Conservation (phyloP, 92 coral and sea anemone genomes). For the Blastomussa wellsi region DNA sequence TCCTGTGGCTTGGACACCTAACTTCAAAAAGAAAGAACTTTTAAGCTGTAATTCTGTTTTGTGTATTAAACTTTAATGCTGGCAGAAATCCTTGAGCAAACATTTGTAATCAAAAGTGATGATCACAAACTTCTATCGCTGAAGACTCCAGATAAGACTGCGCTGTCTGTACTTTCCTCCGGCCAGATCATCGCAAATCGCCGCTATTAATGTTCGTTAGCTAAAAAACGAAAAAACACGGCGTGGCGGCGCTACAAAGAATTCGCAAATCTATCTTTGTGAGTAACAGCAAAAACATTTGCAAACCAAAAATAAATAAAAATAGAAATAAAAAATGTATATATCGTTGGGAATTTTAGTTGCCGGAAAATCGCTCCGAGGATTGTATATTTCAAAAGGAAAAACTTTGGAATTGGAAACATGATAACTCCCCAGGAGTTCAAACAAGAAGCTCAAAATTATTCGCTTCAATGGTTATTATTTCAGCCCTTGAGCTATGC, state of each 20-base stretch:
- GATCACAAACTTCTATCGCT: slow-evolving; percentile 17
- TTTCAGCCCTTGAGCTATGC: slow-evolving; percentile 9
- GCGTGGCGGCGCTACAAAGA: neutral
- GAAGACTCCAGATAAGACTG: neutral
- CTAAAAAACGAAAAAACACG: neutral
- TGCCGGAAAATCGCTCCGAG: neutral
- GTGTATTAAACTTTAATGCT: slow-evolving; percentile 28
- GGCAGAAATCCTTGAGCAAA: neutral
- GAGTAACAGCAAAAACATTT: neutral
- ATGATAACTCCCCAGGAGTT: neutral
- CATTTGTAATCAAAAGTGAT: slow-evolving; percentile 1
- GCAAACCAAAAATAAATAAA: neutral
- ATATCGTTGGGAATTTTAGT: neutral
- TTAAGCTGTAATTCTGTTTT: slow-evolving; percentile 7
- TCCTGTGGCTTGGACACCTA: slow-evolving; percentile 29
- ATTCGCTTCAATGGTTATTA: neutral
- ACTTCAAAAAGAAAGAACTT: slow-evolving; percentile 20
- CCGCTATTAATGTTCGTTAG: slow-evolving; percentile 1
- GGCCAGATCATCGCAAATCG: slow-evolving; percentile 11
- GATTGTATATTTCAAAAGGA: neutral
- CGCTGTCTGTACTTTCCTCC: neutral
- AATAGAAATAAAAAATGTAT: neutral
- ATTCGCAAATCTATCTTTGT: neutral
- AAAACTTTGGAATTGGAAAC: neutral
- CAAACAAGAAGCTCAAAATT: neutral